These are phyloP conservation scores for Pseudomyrmex pallidus DNA, from an alignment of 1,140 invertebrate genomes.

Conservation along the genomic window DNA sequence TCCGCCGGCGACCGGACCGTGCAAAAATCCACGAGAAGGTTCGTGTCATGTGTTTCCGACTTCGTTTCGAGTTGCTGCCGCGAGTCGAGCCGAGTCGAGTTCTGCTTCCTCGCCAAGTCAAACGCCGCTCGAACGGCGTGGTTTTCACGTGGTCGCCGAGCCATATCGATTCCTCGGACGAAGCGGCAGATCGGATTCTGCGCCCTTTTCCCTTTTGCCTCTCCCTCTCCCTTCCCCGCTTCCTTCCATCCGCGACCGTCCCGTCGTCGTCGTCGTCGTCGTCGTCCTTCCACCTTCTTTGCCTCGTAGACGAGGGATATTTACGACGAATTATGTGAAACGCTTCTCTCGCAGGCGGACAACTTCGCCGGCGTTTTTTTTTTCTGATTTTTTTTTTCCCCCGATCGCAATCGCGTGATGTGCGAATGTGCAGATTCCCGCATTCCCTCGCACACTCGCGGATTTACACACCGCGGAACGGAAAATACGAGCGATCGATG, in stretches of 20 bases:
- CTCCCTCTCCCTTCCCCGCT: conserved; percentile 1
- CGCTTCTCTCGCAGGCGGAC: conserved; percentile 3
- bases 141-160: conserved; percentile 81
- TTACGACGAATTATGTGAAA: conserved; percentile 50
- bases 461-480: conserved; percentile 18
- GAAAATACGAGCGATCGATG: conserved; percentile 38
- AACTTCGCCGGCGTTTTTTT: conserved; percentile 15
- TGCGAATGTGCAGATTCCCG: no score
- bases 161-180: conserved; percentile 78
- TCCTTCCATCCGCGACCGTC: not conserved
- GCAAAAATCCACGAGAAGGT: not conserved
- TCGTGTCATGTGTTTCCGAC: not conserved
- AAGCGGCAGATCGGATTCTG: conserved; percentile 79
- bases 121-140: conserved; percentile 69
- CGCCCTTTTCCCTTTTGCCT: conserved; percentile 72
- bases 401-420: no score
- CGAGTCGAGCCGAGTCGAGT: not conserved
- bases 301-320: conserved; percentile 42
- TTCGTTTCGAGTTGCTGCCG: not conserved
- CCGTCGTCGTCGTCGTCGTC: not conserved
- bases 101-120: not conserved
- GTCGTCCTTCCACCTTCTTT: conserved; percentile 14
- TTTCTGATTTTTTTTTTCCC: no score
- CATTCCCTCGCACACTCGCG: not conserved
- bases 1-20: not conserved